A percentile compares a stretch with the other conserved stretches of the same genome.
Evolutionary conservation across 2,113 vertebrate species (phyloP).

Genomic region (Lichenostomus cassidix): DNA sequence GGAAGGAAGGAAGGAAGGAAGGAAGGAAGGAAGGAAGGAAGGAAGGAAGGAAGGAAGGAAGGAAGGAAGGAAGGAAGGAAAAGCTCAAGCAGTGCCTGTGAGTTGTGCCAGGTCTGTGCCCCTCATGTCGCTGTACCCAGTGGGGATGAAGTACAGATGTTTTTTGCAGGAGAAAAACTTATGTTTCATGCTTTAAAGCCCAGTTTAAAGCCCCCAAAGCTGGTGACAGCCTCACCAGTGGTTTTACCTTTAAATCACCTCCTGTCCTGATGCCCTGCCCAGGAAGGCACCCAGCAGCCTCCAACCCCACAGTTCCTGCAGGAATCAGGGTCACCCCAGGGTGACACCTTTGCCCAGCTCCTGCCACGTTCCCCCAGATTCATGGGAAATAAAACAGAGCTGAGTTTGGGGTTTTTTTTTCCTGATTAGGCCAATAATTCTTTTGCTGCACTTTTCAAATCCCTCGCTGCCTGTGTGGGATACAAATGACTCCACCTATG

Average conservation of each 20-base stretch:
- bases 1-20: too few species aligned
- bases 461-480: neutral
- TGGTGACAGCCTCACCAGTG: neutral
- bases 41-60: too few species aligned
- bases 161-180: neutral
- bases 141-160: too few species aligned
- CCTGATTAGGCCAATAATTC: neutral
- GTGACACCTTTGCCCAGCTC: neutral
- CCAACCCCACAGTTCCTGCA: neutral
- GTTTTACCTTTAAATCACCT: neutral
- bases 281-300: neutral
- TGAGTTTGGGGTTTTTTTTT: neutral
- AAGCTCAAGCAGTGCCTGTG: neutral
- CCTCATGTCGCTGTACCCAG: neutral
- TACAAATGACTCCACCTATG: neutral
- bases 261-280: neutral
- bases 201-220: neutral
- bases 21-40: too few species aligned
- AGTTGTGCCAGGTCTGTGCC: neutral
- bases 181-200: accelerated
- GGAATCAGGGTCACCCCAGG: neutral
- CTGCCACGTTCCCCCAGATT: neutral
- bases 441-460: neutral
- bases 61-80: too few species aligned
- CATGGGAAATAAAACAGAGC: neutral